Conservation (phyloP, 2,797 vertebrate genomes). For the Sparidentex hasta region DNA sequence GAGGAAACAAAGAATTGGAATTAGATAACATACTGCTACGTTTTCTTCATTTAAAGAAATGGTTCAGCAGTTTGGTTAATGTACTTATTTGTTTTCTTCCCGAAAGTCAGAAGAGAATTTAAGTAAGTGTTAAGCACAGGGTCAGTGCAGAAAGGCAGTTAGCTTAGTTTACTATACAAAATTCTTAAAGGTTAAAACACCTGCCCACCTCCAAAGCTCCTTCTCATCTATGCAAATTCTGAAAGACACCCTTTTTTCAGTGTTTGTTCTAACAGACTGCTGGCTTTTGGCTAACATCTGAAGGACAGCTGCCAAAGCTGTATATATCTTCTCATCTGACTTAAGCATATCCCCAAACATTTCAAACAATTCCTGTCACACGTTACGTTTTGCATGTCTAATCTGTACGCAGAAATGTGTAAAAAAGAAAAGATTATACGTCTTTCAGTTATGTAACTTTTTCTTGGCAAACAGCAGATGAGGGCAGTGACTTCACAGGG, state of each 20-base stretch:
- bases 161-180: background rate
- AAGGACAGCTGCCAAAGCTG: background rate
- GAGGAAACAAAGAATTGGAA: slow-evolving; percentile 15
- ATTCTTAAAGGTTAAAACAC: background rate
- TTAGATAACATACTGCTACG: background rate
- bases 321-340: background rate
- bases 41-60: background rate
- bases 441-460: background rate
- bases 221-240: no score
- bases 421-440: no score
- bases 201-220: background rate
- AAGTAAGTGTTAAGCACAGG: background rate
- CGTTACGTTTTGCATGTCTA: no score
- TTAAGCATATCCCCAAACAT: background rate
- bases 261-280: background rate
- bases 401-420: background rate
- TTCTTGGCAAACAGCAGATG: background rate
- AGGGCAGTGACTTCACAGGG: background rate
- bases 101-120: background rate
- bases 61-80: background rate
- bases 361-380: background rate
- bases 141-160: background rate
- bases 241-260: background rate
- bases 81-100: background rate
- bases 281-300: background rate